Evolutionary conservation across 30 jellyfish, hydroid and myxozoan species (phyloP), one percentile per base, ranked within the genome.

Genomic region (Cassiopea xamachana): DNA sequence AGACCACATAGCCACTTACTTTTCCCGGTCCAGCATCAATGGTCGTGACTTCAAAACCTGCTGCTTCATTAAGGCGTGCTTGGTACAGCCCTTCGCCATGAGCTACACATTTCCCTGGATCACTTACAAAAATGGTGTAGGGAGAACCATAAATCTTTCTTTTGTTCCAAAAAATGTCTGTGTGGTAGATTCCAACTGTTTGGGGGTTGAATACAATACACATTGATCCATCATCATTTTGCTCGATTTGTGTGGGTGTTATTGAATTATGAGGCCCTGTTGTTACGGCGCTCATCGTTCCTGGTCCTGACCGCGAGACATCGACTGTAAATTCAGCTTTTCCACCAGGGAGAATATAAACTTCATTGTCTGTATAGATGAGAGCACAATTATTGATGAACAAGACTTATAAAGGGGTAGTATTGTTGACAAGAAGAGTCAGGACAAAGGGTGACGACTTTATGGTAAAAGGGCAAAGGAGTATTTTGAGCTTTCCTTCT

Each of bases 11-110:
- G 4, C 96, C 96, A 60, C 76, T 45, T 48, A 96, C 51, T 16
- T 77, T 92, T n/a, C 99, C 99, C 3, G 99, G 99, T 19, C 99
- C 99, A 16, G 97, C 99, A 19, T 98, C 99, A 18, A 80, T 84
- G 51, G 99, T 92, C 19, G 98, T 80, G 39, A 96, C 98, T 60
- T 96, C 97, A 70, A 96, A 96, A 39, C 75, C 39, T 1, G 96
- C 85, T 14, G 88, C 93, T 72, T 96, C 99, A 73, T 88, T 77
- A n/a, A 96, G 73, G 1, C 98, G 90, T 62, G 98, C 92, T 79
- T 92, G 97, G 17, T 96, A 75, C 79, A 96, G 89, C 70, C 96
- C 97, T 45, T 92, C 99, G 14, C 99, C 99, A 82, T 81, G 96
- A 1, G 98, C 94, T 47, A 90, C 97, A 50, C 95, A 88, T 59